Base-by-base conservation (phyloP, 2,888 invertebrate species). In the Cetonia aurata region DNA sequence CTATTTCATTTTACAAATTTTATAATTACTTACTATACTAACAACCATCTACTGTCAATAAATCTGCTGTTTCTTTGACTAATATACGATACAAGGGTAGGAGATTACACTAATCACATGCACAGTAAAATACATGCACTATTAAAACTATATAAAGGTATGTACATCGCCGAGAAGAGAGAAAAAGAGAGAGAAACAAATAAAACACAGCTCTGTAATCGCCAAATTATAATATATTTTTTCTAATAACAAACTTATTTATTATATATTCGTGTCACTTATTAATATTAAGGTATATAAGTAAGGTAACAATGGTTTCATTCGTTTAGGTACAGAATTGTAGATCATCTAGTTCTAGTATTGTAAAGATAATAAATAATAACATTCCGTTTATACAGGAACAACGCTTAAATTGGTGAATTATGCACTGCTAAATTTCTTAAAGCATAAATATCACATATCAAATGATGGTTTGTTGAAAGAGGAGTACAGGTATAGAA, bases 121-220 rank as follows among this genome's bases (percentile, higher is more conserved):
- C 72, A 71, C 73, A 65, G 33, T 57, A 19, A 1, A 13, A 55
- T 9, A 37, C 57, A 57, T 57, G 57, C 57, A 48, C 50, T 55
- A 42, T n/a, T 48, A 59, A 62, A 60, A 31, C 17, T 52, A 66
- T 13, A 56, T 19, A 31, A 44, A 42, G 10, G n/a, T 15, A 55
- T n/a, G n/a, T n/a, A n/a, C 8, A 55, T 67, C 10, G 55, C 41
- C 55, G 9, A 65, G 25, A 56, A 56, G 1, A 46, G 67, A 70
- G 42, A 56, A 56, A 13, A 42, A 17, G 53, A 71, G 33, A 17
- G 53, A 71, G 31, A 71, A 72, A 70, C 44, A 70, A 73, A 77
- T 77, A 78, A 77, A 76, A 77, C 75, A 77, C 76, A 71, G 76
- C 74, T 70, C 73, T 60, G 69, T 76, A 77, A 74, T 73, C 73